phyloP scores from a whole-genome alignment of 2,888 invertebrate genomes.

The Octonoba sinensis region DNA sequence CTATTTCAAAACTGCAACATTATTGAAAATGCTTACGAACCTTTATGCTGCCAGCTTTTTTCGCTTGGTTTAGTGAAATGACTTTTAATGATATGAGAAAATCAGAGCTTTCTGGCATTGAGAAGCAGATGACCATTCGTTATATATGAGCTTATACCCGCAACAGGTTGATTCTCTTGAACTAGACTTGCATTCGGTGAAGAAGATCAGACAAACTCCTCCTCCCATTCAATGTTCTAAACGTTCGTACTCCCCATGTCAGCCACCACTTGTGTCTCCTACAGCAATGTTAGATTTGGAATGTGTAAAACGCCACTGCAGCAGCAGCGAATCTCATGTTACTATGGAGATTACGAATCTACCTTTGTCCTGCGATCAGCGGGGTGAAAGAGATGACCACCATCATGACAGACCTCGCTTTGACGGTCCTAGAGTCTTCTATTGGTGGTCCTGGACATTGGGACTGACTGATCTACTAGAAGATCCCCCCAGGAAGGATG shows the following conservation, averaged over 20 bases:
- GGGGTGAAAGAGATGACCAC: conserved; percentile 40
- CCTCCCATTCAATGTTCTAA: conserved; percentile 28
- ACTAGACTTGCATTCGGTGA: conserved; percentile 51
- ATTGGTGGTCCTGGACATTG: conserved; percentile 63
- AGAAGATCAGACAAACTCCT: conserved; percentile 41
- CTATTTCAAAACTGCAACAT: too few relatives aligned
- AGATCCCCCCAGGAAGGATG: conserved; percentile 45
- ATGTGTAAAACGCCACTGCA: conserved; percentile 61
- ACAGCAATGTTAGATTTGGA: conserved; percentile 58
- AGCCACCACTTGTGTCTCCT: conserved; percentile 37
- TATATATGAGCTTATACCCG: conserved; percentile 63
- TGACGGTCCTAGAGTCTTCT: conserved; percentile 50
- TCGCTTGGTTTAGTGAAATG: too few relatives aligned
- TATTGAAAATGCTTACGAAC: too few relatives aligned
- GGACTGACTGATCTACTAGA: conserved; percentile 56
- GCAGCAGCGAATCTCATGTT: conserved; percentile 57
- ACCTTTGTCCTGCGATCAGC: conserved; percentile 51
- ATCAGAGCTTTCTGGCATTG: conserved; percentile 39
- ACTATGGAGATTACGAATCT: conserved; percentile 61
- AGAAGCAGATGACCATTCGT: conserved; percentile 8
- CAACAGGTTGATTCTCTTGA: conserved; percentile 46
- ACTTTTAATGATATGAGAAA: too few relatives aligned
- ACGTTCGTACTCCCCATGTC: conserved; percentile 25
- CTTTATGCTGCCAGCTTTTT: too few relatives aligned
- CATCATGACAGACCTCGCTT: conserved; percentile 34